phyloP scores from a whole-genome alignment of 1,140 invertebrate species.

The Branchinecta lindahli region DNA sequence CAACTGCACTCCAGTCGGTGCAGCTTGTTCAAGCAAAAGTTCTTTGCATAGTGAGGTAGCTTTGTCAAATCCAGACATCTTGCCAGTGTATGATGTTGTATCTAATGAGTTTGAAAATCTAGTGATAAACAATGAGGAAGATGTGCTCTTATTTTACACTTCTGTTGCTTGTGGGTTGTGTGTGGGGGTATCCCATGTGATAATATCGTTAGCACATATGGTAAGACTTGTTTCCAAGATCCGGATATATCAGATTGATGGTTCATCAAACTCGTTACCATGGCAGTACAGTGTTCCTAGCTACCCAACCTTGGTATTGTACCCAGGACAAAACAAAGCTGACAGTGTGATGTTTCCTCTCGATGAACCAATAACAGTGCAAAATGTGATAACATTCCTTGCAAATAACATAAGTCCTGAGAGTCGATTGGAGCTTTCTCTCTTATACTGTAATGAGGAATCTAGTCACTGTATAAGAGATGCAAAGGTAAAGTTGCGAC shows the following conservation, averaged over 20 bases:
- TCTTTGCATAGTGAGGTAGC: no score
- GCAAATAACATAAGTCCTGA: constrained; percentile 6
- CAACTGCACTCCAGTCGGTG: no score
- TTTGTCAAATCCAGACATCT: no score
- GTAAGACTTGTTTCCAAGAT: neutral
- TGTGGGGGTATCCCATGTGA: neutral
- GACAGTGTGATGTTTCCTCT: neutral
- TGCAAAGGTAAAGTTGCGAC: neutral
- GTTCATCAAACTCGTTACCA: neutral
- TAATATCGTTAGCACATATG: neutral
- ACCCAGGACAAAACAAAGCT: neutral
- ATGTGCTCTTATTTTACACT: neutral
- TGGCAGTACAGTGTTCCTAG: neutral
- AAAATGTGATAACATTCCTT: constrained; percentile 3
- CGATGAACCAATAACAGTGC: neutral
- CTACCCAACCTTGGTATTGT: neutral
- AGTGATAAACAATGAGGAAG: neutral
- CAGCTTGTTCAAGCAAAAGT: no score
- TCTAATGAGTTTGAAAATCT: neutral
- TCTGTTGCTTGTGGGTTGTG: neutral
- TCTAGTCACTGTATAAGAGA: constrained; percentile 3
- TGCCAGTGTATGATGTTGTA: no score
- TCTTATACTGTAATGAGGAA: neutral
- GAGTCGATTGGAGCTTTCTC: neutral
- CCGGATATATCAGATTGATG: neutral